A percentile compares a stretch with the other conserved stretches of the same genome.
Evolutionary conservation across 1,140 invertebrate genomes (phyloP).

Genomic region (Teleopsis dalmanni): DNA sequence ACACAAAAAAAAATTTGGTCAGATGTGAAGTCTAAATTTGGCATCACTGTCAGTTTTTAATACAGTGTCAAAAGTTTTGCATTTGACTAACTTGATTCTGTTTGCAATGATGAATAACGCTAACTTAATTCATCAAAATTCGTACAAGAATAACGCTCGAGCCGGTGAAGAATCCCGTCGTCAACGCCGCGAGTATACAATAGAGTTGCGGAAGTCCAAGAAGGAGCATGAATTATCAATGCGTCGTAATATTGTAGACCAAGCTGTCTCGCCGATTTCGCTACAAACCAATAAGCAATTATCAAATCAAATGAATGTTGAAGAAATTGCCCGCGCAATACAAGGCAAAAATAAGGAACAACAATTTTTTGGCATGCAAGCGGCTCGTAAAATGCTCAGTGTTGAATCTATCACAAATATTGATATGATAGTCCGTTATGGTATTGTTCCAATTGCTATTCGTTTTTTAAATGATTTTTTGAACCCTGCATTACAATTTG

Average conservation of each 20-base stretch:
- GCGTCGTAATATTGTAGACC: conserved; percentile 71
- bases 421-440: conserved; percentile 75
- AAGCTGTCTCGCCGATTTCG: conserved; percentile 50
- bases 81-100: no score
- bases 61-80: no score
- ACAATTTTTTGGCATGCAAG: conserved; percentile 62
- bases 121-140: no score
- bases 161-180: conserved; percentile 78
- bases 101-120: no score
- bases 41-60: no score
- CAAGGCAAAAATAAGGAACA: conserved; percentile 53
- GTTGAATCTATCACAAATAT: conserved; percentile 91
- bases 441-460: conserved; percentile 79
- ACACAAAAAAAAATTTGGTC: no score
- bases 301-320: conserved; percentile 46
- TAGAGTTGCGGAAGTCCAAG: conserved; percentile 85
- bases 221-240: conserved; percentile 96
- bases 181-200: conserved; percentile 75
- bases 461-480: conserved; percentile 58
- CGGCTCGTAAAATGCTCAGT: conserved; percentile 83
- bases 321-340: conserved; percentile 60
- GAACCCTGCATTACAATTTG: conserved; percentile 88
- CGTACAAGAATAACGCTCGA: no score
- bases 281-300: conserved; percentile 47
- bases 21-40: no score